Conservation (phyloP, 2,797 vertebrate species). For the Galagoides demidoff region DNA sequence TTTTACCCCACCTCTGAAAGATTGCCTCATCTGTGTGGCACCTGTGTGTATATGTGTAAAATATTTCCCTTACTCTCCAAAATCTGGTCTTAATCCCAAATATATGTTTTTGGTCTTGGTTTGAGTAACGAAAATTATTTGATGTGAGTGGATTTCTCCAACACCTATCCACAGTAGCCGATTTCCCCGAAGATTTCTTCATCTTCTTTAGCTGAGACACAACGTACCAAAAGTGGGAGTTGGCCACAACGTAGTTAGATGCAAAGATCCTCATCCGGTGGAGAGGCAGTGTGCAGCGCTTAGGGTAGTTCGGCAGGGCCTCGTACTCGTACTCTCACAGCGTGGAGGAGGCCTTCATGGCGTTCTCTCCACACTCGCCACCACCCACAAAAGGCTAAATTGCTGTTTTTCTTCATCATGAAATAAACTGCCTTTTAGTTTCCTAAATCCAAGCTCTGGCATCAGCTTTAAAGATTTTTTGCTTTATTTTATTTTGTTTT, state of each 20-base stretch:
- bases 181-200: slow-evolving; percentile 91
- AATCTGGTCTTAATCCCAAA: not conserved
- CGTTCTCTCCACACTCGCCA: not conserved
- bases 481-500: not conserved
- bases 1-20: not conserved
- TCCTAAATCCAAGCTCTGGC: not conserved
- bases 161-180: too few species aligned
- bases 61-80: not conserved
- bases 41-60: not conserved
- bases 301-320: slow-evolving; percentile 93
- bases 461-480: not conserved
- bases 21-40: not conserved
- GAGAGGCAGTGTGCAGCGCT: slow-evolving; percentile 92
- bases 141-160: too few species aligned
- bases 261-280: slow-evolving; percentile 97
- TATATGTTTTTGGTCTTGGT: not conserved
- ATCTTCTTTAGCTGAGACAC: slow-evolving; percentile 93
- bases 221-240: slow-evolving; percentile 98
- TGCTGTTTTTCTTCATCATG: slow-evolving; percentile 3
- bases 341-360: slow-evolving; percentile 36
- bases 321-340: slow-evolving; percentile 94
- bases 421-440: slow-evolving; percentile 10
- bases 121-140: not conserved
- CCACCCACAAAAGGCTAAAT: not conserved
- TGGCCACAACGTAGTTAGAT: slow-evolving; percentile 95